Evolutionary conservation across 2,797 vertebrate species (phyloP).

Genomic region (Rhyacichthys aspro): DNA sequence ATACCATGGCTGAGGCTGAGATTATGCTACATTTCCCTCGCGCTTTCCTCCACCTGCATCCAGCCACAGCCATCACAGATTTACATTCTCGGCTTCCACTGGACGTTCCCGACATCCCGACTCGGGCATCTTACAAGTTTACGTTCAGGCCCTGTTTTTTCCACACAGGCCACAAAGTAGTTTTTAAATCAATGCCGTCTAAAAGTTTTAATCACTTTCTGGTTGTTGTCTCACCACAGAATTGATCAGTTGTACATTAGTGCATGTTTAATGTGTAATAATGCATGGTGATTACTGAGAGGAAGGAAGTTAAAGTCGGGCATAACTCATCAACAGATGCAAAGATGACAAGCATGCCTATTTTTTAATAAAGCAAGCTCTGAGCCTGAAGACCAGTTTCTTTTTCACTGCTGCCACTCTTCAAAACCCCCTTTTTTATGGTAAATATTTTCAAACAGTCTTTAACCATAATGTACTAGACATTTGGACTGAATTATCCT

Average conservation of each 20-base stretch:
- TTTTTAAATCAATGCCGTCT: slow-evolving; percentile 73
- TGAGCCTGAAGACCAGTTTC: slow-evolving; percentile 47
- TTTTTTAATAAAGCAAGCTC: slow-evolving; percentile 35
- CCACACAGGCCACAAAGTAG: slow-evolving; percentile 63
- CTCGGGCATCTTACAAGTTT: slow-evolving; percentile 54
- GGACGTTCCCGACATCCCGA: slow-evolving; percentile 54
- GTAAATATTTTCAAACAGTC: too few species aligned
- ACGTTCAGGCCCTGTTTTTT: slow-evolving; percentile 46
- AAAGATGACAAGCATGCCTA: slow-evolving; percentile 50
- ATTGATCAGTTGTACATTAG: slow-evolving; percentile 77
- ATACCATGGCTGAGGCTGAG: slow-evolving; percentile 72
- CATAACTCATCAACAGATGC: slow-evolving; percentile 58
- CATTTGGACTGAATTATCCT: too few species aligned
- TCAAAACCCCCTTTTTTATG: too few species aligned
- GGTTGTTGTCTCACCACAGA: slow-evolving; percentile 66
- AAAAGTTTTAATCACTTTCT: slow-evolving; percentile 76
- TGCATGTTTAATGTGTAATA: slow-evolving; percentile 78
- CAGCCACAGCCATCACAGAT: slow-evolving; percentile 57
- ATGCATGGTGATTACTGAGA: slow-evolving; percentile 69
- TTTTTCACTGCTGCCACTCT: background rate
- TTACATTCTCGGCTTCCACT: slow-evolving; percentile 43
- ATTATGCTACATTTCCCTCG: slow-evolving; percentile 77
- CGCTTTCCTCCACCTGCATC: slow-evolving; percentile 68
- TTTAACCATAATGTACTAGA: too few species aligned
- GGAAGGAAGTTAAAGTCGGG: slow-evolving; percentile 65